phyloP scores from a whole-genome alignment of 1,140 invertebrate genomes.

The Caenorhabditis latens region DNA sequence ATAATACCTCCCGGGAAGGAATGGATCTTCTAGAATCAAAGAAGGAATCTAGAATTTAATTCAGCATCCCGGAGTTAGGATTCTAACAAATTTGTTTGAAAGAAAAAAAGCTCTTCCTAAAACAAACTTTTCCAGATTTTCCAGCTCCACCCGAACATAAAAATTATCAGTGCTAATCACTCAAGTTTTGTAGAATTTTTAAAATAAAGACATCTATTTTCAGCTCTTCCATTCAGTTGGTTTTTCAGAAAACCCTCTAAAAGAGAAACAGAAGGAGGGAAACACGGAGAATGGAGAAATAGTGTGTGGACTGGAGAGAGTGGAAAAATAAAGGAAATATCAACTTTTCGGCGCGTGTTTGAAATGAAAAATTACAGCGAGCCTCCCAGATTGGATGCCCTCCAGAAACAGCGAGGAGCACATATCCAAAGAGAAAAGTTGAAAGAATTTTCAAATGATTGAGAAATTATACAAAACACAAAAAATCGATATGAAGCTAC shows the following conservation, averaged over 20 bases:
- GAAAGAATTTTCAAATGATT: not conserved
- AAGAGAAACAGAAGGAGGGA: not conserved
- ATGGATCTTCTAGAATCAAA: too few relatives aligned
- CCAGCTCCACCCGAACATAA: too few relatives aligned
- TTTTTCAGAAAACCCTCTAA: not conserved
- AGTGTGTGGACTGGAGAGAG: not conserved
- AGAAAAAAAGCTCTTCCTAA: too few relatives aligned
- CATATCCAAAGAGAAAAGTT: not conserved
- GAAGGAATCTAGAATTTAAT: too few relatives aligned
- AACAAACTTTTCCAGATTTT: too few relatives aligned
- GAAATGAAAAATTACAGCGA: not conserved
- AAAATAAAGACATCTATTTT: not conserved
- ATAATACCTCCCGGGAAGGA: too few relatives aligned
- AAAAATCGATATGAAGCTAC: not conserved
- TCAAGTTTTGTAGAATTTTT: too few relatives aligned
- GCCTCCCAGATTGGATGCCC: not conserved
- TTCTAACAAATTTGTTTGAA: too few relatives aligned
- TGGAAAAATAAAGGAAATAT: not conserved
- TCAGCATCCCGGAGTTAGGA: too few relatives aligned
- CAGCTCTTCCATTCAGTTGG: not conserved
- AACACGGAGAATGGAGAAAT: not conserved
- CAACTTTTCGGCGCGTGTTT: constrained; percentile 5
- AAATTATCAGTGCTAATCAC: too few relatives aligned
- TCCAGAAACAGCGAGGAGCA: not conserved
- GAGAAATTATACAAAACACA: not conserved